These are phyloP conservation scores for Oreocharis arfaki DNA, from an alignment of 2,113 vertebrate species.

Conservation along the genomic window DNA sequence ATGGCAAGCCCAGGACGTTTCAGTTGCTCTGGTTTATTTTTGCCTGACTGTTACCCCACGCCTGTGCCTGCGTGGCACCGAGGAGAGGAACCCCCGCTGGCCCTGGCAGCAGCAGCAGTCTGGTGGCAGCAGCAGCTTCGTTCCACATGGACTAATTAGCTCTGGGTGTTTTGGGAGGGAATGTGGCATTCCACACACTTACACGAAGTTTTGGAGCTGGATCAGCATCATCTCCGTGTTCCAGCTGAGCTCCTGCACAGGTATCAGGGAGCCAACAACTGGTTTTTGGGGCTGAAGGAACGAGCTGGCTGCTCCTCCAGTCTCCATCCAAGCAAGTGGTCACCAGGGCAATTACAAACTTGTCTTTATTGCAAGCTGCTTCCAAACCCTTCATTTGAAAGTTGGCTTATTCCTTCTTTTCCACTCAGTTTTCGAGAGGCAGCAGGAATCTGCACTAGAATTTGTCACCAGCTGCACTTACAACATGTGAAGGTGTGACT, in stretches of 20 bases:
- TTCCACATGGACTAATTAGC: not conserved
- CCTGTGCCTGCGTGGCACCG: not conserved
- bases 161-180: not conserved
- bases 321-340: not conserved
- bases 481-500: not conserved
- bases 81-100: conserved; percentile 31
- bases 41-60: no score
- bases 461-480: not conserved
- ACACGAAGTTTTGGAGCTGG: not conserved
- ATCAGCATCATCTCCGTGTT: not conserved
- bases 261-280: not conserved
- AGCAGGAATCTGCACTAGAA: not conserved
- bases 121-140: not conserved
- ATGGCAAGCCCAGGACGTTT: not conserved
- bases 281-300: not conserved
- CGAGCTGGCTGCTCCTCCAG: not conserved
- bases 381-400: not conserved
- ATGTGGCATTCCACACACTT: not conserved
- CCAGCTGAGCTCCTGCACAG: not conserved
- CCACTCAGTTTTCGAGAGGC: not conserved
- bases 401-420: not conserved
- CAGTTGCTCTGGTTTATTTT: not conserved
- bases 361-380: not conserved
- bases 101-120: conserved; percentile 24
- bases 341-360: not conserved